phyloP scores from a whole-genome alignment of 2,113 vertebrate genomes.

The Cinclus cinclus region DNA sequence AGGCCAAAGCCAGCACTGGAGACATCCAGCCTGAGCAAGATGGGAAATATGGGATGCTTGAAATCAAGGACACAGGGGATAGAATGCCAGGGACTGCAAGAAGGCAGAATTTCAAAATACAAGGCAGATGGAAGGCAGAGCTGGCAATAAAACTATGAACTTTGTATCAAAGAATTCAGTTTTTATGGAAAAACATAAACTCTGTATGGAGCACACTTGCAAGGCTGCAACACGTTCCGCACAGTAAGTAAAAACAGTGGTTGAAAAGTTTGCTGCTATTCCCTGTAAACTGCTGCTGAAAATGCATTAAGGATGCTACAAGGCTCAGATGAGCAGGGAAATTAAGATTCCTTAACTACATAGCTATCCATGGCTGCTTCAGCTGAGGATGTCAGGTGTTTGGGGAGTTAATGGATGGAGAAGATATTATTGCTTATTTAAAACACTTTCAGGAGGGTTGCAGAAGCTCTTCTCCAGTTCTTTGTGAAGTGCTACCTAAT shows the following conservation, averaged over 20 bases:
- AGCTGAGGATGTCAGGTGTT: neutral
- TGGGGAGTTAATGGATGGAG: neutral
- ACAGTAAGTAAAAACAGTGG: neutral
- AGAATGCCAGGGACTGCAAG: neutral
- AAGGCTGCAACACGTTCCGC: fast-evolving
- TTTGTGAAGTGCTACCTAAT: neutral
- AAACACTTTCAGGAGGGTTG: neutral
- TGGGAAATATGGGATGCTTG: fast-evolving
- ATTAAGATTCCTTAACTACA: neutral
- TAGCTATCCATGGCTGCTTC: neutral
- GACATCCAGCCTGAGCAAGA: neutral
- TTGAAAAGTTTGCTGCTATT: neutral
- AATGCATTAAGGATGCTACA: neutral
- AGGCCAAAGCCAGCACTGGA: neutral
- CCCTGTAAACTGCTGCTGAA: neutral
- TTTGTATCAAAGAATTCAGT: neutral
- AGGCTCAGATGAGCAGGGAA: neutral
- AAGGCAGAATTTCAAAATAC: neutral
- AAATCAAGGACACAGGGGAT: neutral
- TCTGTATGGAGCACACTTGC: fast-evolving
- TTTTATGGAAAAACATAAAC: neutral
- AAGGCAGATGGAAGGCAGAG: neutral
- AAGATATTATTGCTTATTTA: neutral
- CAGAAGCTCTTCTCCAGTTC: neutral
- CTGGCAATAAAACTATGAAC: neutral